A percentile compares a stretch with the other conserved stretches of the same genome.
These are phyloP conservation scores for Epistrophe grossulariae DNA, from an alignment of 2,888 invertebrate genomes.

Conservation along the genomic window DNA sequence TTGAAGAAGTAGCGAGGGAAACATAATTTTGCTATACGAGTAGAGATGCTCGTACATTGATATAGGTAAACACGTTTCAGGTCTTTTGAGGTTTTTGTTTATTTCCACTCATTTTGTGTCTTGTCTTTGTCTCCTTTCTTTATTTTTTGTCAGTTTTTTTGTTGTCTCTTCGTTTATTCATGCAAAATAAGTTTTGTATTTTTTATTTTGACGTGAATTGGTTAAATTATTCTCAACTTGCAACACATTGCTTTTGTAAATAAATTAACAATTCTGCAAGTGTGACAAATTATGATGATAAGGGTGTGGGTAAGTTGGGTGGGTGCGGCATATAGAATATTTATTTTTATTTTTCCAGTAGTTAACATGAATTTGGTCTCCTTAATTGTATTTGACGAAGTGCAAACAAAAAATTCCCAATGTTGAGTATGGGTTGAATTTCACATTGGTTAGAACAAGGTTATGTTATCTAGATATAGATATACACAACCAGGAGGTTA, in stretches of 20 bases:
- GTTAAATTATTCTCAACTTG: background rate
- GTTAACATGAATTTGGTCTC: background rate
- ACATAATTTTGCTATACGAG: background rate
- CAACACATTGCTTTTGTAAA: conserved; percentile 7
- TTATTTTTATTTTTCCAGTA: conserved; percentile 4
- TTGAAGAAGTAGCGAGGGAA: background rate
- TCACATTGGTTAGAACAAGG: background rate
- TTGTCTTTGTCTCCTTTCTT: background rate
- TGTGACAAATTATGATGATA: conserved; percentile 11
- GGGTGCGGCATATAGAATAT: background rate
- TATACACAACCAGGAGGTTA: background rate
- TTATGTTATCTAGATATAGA: too few relatives aligned
- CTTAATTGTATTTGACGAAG: background rate
- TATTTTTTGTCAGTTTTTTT: too few relatives aligned
- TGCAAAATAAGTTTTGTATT: background rate
- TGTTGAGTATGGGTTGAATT: background rate
- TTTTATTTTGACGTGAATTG: conserved; percentile 5
- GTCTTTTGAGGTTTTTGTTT: conserved; percentile 4
- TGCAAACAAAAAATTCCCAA: background rate
- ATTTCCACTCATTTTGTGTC: background rate
- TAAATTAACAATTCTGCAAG: conserved; percentile 10
- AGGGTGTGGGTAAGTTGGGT: background rate
- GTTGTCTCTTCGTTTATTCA: background rate
- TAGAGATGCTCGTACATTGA: too few relatives aligned
- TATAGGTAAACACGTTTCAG: background rate